Base-by-base conservation (phyloP, 2,113 vertebrate genomes). In the Tupaia tana region DNA sequence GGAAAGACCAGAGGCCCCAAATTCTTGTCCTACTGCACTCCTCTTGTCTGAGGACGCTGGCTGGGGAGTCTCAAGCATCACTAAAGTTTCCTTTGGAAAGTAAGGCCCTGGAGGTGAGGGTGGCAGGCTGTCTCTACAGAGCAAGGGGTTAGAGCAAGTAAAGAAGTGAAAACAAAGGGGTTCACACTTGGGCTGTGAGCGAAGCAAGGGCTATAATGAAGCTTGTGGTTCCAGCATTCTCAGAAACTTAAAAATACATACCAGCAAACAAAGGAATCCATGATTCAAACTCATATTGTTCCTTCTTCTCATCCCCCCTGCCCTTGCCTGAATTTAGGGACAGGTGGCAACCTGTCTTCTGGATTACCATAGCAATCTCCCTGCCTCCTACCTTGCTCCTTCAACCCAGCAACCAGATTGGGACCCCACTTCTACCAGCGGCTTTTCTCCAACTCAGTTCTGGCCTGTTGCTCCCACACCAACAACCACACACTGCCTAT, bases 1-100 rank as follows among this genome's bases (percentile, higher is more conserved):
- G 2, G 52, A 31, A 43, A 90, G 73, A 20, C 2, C 3, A 0
- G 63, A 70, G 2, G 15, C 29, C 66, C 43, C 78, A 69, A 20
- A 78, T 70, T 61, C 70, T 34, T 89, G 82, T 89, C 74, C 80
- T 43, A 1, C n/a, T 15, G 86, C 24, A 61, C 7, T 29, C 24
- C 8, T 9, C 15, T 81, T 64, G 7, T 83, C 11, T 54, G 56
- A 31, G 14, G 52, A 59, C 19, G 71, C 7, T 6, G 10, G 25
- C 6, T 84, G 19, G 71, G 77, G 58, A 56, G 10, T 61, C 52
- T 25, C 67, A 80, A 24, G 18, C 12, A 61, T 89, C n/a, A 9
- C 4, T 54, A 77, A 54, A 71, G 16, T 75, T 85, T 89, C 64
- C 75, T 77, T 66, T 84, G 20, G 24, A 82, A 71, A 96, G 14